These are phyloP conservation scores for Paramuricea clavata DNA, from an alignment of 92 coral and sea anemone species.

Conservation along the genomic window DNA sequence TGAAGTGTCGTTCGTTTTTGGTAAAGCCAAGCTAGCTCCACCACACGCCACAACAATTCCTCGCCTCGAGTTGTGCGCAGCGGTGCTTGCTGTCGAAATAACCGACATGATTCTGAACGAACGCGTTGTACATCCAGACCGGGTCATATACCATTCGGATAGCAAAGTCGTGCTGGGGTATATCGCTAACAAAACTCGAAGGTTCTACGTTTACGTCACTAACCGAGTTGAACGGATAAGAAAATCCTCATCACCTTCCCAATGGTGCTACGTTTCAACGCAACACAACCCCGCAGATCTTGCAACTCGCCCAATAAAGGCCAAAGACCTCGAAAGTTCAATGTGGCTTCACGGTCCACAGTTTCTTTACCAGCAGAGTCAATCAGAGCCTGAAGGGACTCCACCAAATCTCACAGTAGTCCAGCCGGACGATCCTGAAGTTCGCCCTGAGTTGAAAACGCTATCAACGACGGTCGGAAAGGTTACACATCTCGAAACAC, in stretches of 20 bases:
- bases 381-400: too few species aligned
- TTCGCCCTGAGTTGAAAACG: slow-evolving; percentile 16
- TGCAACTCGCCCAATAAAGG: background rate
- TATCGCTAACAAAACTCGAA: too few species aligned
- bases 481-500: slow-evolving; percentile 9
- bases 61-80: slow-evolving; percentile 14
- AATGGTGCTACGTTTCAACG: slow-evolving; percentile 16
- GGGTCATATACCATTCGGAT: background rate
- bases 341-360: too few species aligned
- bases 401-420: background rate
- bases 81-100: slow-evolving; percentile 57
- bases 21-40: slow-evolving; percentile 65
- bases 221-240: background rate
- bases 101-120: slow-evolving; percentile 47
- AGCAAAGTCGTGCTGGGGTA: too few species aligned
- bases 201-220: too few species aligned
- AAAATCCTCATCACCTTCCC: too few species aligned
- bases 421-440: slow-evolving; percentile 50
- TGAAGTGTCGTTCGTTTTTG: slow-evolving; percentile 59
- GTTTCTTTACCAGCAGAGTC: too few species aligned
- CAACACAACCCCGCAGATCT: slow-evolving; percentile 19
- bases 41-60: too few species aligned
- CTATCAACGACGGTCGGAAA: slow-evolving; percentile 32
- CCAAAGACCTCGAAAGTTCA: too few species aligned
- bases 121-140: slow-evolving; percentile 42